Evolutionary conservation across 2,888 invertebrate genomes (phyloP).

Genomic region (Lottia scabra): DNA sequence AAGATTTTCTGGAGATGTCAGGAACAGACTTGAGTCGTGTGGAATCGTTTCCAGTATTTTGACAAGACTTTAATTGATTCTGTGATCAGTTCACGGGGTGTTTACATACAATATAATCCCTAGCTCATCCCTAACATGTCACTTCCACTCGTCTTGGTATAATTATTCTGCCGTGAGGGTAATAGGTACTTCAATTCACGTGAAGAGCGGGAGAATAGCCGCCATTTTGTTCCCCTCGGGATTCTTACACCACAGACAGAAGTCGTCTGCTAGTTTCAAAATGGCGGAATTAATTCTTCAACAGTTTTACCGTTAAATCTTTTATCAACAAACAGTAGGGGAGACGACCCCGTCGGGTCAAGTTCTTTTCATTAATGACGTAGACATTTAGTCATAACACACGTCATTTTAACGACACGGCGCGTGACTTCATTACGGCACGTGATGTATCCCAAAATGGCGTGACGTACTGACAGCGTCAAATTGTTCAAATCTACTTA

Average conservation of each 20-base stretch:
- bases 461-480: too few species aligned
- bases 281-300: background rate
- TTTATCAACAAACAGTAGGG: background rate
- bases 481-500: too few species aligned
- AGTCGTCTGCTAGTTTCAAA: background rate
- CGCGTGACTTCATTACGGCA: background rate
- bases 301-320: constrained; percentile 1
- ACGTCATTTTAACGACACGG: background rate
- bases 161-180: constrained; percentile 1
- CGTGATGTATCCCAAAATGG: background rate
- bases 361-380: background rate
- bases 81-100: background rate
- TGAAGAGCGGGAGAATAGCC: background rate
- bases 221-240: background rate
- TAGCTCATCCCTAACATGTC: background rate
- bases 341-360: background rate
- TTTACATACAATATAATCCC: background rate
- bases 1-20: background rate
- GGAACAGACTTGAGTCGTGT: background rate
- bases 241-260: background rate
- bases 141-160: background rate
- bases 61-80: background rate
- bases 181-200: background rate
- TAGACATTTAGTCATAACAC: background rate
- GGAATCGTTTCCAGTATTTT: background rate